phyloP scores from a whole-genome alignment of 1,140 invertebrate genomes.

The Zaprionus ornatus region DNA sequence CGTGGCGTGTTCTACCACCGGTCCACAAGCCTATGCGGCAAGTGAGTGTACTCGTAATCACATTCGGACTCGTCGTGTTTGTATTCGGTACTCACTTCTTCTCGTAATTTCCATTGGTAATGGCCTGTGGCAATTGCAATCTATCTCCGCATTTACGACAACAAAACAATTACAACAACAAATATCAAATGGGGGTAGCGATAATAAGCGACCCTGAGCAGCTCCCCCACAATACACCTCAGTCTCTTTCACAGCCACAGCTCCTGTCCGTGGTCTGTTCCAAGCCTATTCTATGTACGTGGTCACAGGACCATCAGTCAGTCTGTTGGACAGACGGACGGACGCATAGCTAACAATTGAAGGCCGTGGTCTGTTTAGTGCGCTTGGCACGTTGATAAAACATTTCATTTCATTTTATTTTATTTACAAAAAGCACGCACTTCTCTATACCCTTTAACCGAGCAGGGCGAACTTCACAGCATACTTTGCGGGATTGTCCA shows the following conservation, averaged over 20 bases:
- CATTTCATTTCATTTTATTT: conserved; percentile 77
- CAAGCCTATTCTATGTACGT: conserved; percentile 20
- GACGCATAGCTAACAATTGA: not conserved
- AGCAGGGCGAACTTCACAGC: too few relatives aligned
- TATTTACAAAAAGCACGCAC: conserved; percentile 69
- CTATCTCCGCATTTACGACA: conserved; percentile 78
- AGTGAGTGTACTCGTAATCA: not conserved
- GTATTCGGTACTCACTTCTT: conserved; percentile 7
- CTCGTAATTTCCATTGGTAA: conserved; percentile 67
- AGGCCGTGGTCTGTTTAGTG: conserved; percentile 60
- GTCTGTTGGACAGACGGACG: conserved; percentile 10
- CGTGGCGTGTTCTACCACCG: conserved; percentile 13
- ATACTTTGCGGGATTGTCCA: not conserved
- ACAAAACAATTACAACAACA: conserved; percentile 80
- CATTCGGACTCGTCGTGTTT: conserved; percentile 20
- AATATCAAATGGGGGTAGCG: conserved; percentile 69
- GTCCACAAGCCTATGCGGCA: not conserved
- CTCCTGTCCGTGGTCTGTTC: not conserved
- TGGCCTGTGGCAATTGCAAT: conserved; percentile 78
- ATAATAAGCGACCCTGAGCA: conserved; percentile 52
- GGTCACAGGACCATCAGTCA: conserved; percentile 69
- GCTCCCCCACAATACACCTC: not conserved
- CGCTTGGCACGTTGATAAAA: conserved; percentile 78
- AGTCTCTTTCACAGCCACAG: not conserved
- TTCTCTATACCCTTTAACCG: conserved; percentile 23